These are phyloP conservation scores for Paguma larvata DNA, from an alignment of 2,797 vertebrate species.

Conservation along the genomic window DNA sequence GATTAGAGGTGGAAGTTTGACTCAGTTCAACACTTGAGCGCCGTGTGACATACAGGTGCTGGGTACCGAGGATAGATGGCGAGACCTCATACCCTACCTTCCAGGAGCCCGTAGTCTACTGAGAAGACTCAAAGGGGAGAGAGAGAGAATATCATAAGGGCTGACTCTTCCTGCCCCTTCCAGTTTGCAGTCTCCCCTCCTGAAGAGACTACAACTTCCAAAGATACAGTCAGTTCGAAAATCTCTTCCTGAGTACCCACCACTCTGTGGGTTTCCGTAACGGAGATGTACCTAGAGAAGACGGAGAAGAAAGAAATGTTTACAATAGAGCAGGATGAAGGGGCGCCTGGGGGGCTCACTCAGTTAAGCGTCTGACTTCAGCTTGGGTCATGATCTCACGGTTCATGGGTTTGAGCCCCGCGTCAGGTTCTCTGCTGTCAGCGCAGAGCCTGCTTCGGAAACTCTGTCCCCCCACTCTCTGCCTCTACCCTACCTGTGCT, in stretches of 20 bases:
- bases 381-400: too few relatives aligned
- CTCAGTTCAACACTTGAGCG: slow-evolving; percentile 20
- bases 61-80: background rate
- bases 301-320: background rate
- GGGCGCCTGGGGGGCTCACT: too few relatives aligned
- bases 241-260: background rate
- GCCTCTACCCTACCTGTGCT: too few relatives aligned
- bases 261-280: background rate
- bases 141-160: background rate
- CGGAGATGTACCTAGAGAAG: background rate
- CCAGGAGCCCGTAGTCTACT: background rate
- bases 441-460: too few relatives aligned
- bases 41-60: background rate
- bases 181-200: background rate
- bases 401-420: too few relatives aligned
- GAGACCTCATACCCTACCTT: background rate
- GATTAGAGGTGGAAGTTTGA: slow-evolving; percentile 27
- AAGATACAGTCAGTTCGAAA: background rate
- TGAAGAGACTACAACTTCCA: slow-evolving; percentile 8
- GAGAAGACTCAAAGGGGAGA: background rate
- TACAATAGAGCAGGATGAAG: too few relatives aligned
- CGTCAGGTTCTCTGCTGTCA: too few relatives aligned
- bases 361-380: too few relatives aligned
- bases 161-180: background rate
- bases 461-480: too few relatives aligned